phyloP scores from a whole-genome alignment of 2,113 vertebrate species.

The Tupaia chinensis region DNA sequence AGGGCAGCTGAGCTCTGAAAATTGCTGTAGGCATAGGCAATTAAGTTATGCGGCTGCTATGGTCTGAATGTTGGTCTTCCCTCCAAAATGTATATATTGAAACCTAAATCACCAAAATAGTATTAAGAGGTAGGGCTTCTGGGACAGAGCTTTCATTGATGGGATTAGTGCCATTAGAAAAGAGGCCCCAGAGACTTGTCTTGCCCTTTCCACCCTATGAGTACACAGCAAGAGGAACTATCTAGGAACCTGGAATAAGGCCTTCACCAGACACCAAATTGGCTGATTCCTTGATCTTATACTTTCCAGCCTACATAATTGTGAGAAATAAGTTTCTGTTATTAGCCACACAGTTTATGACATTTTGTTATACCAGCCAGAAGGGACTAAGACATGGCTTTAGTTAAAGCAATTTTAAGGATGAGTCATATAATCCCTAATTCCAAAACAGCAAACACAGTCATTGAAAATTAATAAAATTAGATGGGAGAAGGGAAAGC shows the following conservation, averaged over 20 bases:
- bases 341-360: not conserved
- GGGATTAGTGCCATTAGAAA: not conserved
- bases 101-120: not conserved
- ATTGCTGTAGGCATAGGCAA: not conserved
- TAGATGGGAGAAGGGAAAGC: not conserved
- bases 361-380: not conserved
- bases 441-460: not conserved
- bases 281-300: not conserved
- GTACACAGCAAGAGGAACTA: not conserved
- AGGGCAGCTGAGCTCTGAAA: not conserved
- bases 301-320: not conserved
- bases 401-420: constrained; percentile 41
- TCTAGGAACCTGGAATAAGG: not conserved
- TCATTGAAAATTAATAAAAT: not conserved
- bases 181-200: too few relatives aligned
- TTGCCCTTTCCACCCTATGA: not conserved
- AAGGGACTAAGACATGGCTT: not conserved
- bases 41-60: not conserved
- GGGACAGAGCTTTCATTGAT: not conserved
- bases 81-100: not conserved
- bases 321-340: not conserved
- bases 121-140: too few relatives aligned
- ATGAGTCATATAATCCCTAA: not conserved
- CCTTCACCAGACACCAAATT: not conserved
- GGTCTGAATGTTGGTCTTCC: not conserved